Conservation (phyloP, 1,140 invertebrate genomes). For the Eciton burchellii region DNA sequence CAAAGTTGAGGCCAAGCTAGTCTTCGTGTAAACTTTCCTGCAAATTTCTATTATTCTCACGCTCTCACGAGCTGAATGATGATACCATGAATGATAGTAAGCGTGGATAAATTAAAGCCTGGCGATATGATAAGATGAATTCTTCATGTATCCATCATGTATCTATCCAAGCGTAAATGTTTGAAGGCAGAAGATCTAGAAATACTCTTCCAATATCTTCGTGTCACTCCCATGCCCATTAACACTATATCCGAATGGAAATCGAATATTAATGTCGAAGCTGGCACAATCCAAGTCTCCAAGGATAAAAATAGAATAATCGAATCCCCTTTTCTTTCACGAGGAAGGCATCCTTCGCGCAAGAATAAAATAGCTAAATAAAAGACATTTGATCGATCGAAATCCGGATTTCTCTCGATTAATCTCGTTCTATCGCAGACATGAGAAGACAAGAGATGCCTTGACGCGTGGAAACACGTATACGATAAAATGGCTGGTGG, state of each 20-base stretch:
- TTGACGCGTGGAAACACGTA: too few species aligned
- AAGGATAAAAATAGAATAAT: slow-evolving; percentile 60
- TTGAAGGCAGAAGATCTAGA: slow-evolving; percentile 16
- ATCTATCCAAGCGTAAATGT: not conserved
- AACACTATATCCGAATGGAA: slow-evolving; percentile 61
- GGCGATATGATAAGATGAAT: too few species aligned
- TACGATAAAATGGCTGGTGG: too few species aligned
- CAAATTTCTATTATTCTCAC: slow-evolving; percentile 7
- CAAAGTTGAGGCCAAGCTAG: not conserved
- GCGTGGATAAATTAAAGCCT: not conserved
- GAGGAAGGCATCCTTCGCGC: not conserved
- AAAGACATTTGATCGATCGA: slow-evolving; percentile 8
- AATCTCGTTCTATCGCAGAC: too few species aligned
- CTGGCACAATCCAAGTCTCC: slow-evolving; percentile 72
- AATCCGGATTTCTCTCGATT: not conserved
- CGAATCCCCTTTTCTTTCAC: slow-evolving; percentile 53
- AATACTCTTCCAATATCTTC: slow-evolving; percentile 61
- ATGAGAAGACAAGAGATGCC: too few species aligned
- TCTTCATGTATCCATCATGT: too few species aligned
- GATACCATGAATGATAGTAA: too few species aligned
- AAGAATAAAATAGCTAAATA: slow-evolving; percentile 43
- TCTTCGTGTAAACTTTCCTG: not conserved
- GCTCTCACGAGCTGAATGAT: not conserved
- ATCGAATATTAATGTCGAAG: slow-evolving; percentile 69
- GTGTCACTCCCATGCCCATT: slow-evolving; percentile 50